Percentiles rank a stretch among this genome's conserved stretches.
Evolutionary conservation across 2,797 vertebrate species (phyloP).

Genomic region (Botia almorhae): DNA sequence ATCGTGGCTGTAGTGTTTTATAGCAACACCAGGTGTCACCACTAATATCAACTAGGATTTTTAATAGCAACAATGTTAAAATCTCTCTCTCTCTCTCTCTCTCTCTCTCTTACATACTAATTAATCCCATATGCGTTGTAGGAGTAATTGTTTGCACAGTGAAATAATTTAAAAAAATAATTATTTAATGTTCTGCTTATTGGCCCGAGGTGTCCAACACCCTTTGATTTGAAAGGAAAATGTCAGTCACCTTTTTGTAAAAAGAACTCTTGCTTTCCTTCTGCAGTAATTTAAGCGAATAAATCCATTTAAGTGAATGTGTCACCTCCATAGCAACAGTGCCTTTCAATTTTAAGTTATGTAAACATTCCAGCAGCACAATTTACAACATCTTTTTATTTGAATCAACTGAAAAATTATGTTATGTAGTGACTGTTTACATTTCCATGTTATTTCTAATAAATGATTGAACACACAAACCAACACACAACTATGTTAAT

Average conservation of each 20-base stretch:
- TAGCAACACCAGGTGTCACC: conserved; percentile 63
- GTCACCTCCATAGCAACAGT: conserved; percentile 52
- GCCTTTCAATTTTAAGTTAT: conserved; percentile 22
- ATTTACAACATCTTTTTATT: conserved; percentile 34
- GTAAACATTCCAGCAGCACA: conserved; percentile 55
- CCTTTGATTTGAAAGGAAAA: conserved; percentile 29
- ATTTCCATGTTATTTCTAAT: conserved; percentile 39
- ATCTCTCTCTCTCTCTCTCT: neutral
- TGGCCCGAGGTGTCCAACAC: conserved; percentile 9
- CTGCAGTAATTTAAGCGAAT: conserved; percentile 37
- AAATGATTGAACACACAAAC: conserved; percentile 40
- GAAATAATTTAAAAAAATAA: neutral
- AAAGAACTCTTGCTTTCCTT: conserved; percentile 13
- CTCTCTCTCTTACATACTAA: neutral
- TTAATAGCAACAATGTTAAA: neutral
- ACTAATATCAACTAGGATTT: conserved; percentile 23
- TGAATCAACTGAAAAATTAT: conserved; percentile 41
- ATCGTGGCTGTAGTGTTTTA: conserved; percentile 23
- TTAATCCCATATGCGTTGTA: neutral
- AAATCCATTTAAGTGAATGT: conserved; percentile 39
- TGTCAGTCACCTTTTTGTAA: conserved; percentile 10
- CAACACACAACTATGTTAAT: conserved; percentile 41
- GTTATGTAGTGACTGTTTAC: conserved; percentile 12
- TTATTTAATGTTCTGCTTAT: neutral
- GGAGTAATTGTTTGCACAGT: conserved; percentile 2